Evolutionary conservation across 2,797 vertebrate genomes (phyloP).

Genomic region (Staurois parvus): DNA sequence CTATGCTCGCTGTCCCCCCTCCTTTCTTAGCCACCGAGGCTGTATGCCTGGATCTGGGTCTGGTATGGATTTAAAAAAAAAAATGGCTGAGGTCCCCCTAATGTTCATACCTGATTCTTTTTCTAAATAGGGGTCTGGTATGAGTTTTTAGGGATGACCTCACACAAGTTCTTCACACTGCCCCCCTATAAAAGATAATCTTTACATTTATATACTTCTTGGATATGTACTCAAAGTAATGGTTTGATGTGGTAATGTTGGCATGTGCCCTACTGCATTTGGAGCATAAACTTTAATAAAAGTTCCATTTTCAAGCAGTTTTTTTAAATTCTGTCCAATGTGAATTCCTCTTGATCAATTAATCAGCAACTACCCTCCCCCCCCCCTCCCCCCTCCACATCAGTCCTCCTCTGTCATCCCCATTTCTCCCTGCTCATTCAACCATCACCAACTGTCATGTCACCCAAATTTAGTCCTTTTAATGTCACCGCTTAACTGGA

Average conservation of each 20-base stretch:
- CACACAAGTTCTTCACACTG: no score
- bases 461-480: slow-evolving; percentile 26
- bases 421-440: background rate
- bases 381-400: background rate
- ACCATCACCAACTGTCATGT: slow-evolving; percentile 27
- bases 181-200: no score
- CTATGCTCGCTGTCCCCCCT: no score
- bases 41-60: no score
- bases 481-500: slow-evolving; percentile 16
- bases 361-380: background rate
- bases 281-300: background rate
- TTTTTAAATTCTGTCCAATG: background rate
- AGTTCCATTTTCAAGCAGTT: background rate
- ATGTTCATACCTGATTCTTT: no score
- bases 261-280: no score
- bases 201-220: no score
- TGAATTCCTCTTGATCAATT: slow-evolving; percentile 23
- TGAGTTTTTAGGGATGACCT: no score
- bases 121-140: no score
- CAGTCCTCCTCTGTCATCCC: background rate
- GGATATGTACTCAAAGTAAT: background rate
- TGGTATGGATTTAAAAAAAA: no score
- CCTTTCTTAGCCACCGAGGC: no score
- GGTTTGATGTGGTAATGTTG: background rate
- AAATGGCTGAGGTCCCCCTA: no score